A percentile compares a stretch with the other conserved stretches of the same genome.
These are phyloP conservation scores for Odontamblyopus lacepedii DNA, from an alignment of 2,797 vertebrate species.

Conservation along the genomic window DNA sequence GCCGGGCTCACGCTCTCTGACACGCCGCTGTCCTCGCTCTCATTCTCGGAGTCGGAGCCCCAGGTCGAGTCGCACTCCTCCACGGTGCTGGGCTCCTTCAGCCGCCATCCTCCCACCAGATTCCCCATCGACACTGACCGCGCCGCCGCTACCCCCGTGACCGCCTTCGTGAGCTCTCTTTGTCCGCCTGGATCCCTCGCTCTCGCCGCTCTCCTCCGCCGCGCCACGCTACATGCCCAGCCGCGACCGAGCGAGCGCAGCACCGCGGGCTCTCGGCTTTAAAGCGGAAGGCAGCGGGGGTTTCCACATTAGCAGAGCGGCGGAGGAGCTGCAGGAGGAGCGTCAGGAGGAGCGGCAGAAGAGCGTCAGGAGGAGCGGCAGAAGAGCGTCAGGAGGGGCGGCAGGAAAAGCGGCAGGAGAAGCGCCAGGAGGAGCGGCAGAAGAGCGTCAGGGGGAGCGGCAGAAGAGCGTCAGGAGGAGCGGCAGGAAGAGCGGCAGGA, in stretches of 20 bases:
- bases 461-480: neutral
- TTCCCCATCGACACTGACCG: constrained; percentile 82
- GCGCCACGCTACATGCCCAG: neutral
- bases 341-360: neutral
- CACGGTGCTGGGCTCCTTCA: constrained; percentile 93
- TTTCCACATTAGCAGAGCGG: neutral
- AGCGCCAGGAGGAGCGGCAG: neutral
- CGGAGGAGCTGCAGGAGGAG: neutral
- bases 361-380: neutral
- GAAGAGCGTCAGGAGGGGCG: neutral
- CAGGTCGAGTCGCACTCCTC: constrained; percentile 98
- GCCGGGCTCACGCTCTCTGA: constrained; percentile 67
- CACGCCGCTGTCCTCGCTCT: constrained; percentile 77
- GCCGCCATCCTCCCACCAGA: constrained; percentile 86
- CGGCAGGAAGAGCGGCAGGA: neutral
- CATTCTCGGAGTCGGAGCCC: constrained; percentile 91
- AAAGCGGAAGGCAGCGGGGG: neutral
- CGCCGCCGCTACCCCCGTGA: neutral
- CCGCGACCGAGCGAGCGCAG: too few relatives aligned
- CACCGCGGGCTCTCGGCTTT: neutral
- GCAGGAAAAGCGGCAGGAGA: too few relatives aligned
- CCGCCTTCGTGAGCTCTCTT: neutral
- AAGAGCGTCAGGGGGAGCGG: too few relatives aligned
- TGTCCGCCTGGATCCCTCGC: neutral
- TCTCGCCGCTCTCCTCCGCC: neutral